Evolutionary conservation across 2,113 vertebrate species (phyloP).

Genomic region (Nestor notabilis): DNA sequence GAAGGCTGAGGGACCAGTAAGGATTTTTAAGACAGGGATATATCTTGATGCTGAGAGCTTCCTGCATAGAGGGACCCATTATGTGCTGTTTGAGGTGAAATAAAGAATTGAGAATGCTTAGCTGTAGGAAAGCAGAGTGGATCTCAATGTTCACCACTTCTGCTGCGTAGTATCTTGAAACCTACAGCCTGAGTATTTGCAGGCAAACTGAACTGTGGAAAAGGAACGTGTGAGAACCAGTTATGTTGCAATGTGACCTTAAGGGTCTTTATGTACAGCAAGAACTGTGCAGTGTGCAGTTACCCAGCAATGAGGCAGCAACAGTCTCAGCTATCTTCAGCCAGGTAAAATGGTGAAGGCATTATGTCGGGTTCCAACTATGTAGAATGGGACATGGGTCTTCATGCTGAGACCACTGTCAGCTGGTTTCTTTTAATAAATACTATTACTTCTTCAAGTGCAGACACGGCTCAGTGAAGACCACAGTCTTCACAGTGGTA

Average conservation of each 20-base stretch:
- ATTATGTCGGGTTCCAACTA: neutral
- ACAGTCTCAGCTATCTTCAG: neutral
- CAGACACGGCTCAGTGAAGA: neutral
- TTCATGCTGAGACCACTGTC: neutral
- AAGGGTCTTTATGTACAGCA: neutral
- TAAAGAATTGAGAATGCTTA: neutral
- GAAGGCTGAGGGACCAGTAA: neutral
- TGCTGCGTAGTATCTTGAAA: neutral
- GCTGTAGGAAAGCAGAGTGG: neutral
- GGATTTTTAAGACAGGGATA: neutral
- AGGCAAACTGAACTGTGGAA: neutral
- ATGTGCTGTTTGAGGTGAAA: neutral
- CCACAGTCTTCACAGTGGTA: neutral
- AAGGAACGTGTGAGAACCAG: neutral
- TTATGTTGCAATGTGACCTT: neutral
- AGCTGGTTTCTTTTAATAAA: neutral
- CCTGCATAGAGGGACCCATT: neutral
- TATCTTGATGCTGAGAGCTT: neutral
- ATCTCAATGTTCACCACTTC: neutral
- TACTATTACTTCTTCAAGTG: neutral
- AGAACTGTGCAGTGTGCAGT: neutral
- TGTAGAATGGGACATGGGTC: neutral
- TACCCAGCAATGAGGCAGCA: neutral
- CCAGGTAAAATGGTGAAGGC: neutral
- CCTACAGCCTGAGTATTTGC: neutral